These are phyloP conservation scores for Sceliomorpha sp. DNA, from an alignment of 2,888 invertebrate species.

Conservation along the genomic window DNA sequence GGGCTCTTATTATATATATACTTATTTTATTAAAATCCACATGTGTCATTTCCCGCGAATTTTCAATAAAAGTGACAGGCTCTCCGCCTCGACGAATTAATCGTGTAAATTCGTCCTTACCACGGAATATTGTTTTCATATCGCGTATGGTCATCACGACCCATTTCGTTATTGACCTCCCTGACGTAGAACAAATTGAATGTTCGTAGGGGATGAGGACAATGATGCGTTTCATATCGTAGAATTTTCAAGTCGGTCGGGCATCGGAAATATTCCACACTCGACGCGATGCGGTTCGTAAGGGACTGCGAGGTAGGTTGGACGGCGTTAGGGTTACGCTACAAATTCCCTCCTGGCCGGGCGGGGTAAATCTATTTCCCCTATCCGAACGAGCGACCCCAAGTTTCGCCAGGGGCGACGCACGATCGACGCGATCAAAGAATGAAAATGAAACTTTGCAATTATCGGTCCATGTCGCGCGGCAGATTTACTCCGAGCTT, in stretches of 20 bases:
- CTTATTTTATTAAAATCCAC: no score
- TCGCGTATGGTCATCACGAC: no score
- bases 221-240: slow-evolving; percentile 3
- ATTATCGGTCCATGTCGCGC: slow-evolving; percentile 16
- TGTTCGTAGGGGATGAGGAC: slow-evolving; percentile 7
- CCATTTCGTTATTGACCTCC: no score
- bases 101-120: no score
- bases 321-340: slow-evolving; percentile 28
- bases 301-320: slow-evolving; percentile 20
- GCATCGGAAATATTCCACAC: slow-evolving; percentile 14
- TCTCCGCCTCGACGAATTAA: no score
- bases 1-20: no score
- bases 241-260: slow-evolving; percentile 20
- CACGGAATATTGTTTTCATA: no score
- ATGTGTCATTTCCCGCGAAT: no score
- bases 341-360: slow-evolving; percentile 6
- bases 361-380: slow-evolving; percentile 16
- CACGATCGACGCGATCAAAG: slow-evolving; percentile 4
- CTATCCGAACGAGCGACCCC: slow-evolving; percentile 8
- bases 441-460: slow-evolving; percentile 16
- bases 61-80: no score
- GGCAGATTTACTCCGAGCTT: slow-evolving; percentile 5
- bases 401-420: slow-evolving; percentile 8
- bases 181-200: no score
- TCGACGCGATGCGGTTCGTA: slow-evolving; percentile 16